Conservation (phyloP, 2,797 vertebrate species). For the Labroides dimidiatus region DNA sequence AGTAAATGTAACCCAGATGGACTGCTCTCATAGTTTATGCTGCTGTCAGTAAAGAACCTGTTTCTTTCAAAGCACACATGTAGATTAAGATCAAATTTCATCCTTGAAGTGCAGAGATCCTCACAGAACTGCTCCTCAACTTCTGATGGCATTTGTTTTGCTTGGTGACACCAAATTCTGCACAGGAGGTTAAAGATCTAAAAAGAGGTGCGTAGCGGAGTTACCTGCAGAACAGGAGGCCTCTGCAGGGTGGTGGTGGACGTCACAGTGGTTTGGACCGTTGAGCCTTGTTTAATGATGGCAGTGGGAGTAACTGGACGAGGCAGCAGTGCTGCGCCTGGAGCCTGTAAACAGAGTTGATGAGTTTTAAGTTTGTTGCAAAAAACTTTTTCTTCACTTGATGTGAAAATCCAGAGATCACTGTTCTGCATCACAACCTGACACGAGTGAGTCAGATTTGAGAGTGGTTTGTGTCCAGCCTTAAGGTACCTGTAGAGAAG, state of each 20-base stretch:
- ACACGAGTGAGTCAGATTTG: constrained; percentile 7
- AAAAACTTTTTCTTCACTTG: background rate
- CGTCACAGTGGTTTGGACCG: constrained; percentile 88
- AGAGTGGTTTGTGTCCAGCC: background rate
- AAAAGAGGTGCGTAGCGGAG: background rate
- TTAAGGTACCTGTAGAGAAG: constrained; percentile 88
- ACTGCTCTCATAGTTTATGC: background rate
- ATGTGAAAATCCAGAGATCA: constrained; percentile 1
- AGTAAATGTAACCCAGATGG: background rate
- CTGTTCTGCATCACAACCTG: background rate
- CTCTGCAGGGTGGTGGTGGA: constrained; percentile 89
- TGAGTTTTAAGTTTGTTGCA: background rate
- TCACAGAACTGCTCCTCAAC: background rate
- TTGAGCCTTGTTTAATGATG: constrained; percentile 91
- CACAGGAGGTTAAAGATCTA: background rate
- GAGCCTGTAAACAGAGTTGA: constrained; percentile 83
- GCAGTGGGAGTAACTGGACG: constrained; percentile 90
- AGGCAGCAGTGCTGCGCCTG: constrained; percentile 87
- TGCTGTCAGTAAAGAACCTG: background rate
- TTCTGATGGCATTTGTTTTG: background rate
- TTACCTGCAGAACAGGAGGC: constrained; percentile 90
- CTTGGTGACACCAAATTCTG: background rate
- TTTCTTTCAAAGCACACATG: background rate
- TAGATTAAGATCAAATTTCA: background rate
- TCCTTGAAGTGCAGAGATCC: background rate